phyloP scores from a whole-genome alignment of 2,797 vertebrate genomes.

The Oophaga sylvatica region DNA sequence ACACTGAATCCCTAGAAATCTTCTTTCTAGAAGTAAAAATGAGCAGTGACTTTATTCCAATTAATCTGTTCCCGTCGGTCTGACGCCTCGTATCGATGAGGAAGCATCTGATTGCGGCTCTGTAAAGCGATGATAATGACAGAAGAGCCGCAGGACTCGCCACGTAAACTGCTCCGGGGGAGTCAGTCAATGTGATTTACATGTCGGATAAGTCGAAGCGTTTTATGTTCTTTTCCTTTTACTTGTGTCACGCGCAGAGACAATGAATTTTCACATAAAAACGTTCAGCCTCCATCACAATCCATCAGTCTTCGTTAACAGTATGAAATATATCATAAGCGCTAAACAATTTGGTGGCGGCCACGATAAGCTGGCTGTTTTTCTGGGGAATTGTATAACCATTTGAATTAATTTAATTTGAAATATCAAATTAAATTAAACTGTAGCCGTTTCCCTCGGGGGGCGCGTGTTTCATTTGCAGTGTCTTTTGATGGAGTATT shows the following conservation, averaged over 20 bases:
- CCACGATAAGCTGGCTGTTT: conserved; percentile 80
- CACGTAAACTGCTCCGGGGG: background rate
- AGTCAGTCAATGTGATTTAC: conserved; percentile 17
- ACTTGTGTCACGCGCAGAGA: conserved; percentile 21
- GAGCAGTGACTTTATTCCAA: background rate
- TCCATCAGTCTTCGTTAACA: conserved; percentile 76
- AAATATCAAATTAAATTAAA: conserved; percentile 86
- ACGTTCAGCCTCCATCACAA: conserved; percentile 66
- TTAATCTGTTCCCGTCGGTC: background rate
- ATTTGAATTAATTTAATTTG: conserved; percentile 85
- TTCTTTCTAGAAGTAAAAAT: background rate
- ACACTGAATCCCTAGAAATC: background rate
- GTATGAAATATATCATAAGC: conserved; percentile 74
- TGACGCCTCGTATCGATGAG: background rate
- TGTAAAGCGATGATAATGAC: background rate
- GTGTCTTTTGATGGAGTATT: conserved; percentile 79
- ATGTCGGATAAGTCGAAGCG: background rate
- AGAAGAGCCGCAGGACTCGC: background rate
- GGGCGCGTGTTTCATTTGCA: conserved; percentile 80
- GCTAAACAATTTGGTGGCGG: conserved; percentile 79
- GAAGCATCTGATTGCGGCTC: background rate
- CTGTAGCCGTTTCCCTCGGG: conserved; percentile 82
- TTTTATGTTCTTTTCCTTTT: conserved; percentile 4
- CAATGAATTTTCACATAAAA: conserved; percentile 43
- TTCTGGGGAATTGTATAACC: conserved; percentile 80